These are phyloP conservation scores for Coenonympha arcania DNA, from an alignment of 2,888 invertebrate species.

Conservation along the genomic window DNA sequence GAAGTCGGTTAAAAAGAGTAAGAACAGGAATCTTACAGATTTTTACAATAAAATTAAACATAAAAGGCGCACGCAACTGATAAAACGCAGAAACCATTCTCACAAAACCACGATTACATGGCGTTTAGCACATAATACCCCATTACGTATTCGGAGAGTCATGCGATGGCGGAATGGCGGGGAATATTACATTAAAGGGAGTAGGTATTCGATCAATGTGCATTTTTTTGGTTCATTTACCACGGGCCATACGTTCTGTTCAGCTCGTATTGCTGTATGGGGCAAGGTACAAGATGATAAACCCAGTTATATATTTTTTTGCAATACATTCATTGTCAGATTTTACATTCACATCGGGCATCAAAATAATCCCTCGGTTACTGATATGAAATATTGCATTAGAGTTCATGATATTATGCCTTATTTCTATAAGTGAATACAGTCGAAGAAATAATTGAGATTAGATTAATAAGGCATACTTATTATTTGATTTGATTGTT, in stretches of 20 bases:
- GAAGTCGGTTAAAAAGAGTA: too few relatives aligned
- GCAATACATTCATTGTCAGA: too few relatives aligned
- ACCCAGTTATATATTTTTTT: too few relatives aligned
- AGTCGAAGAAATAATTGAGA: too few relatives aligned
- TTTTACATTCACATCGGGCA: too few relatives aligned
- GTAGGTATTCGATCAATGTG: slow-evolving; percentile 57
- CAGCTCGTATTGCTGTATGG: slow-evolving; percentile 23
- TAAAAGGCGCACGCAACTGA: not conserved
- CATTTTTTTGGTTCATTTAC: slow-evolving; percentile 64
- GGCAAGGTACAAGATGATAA: slow-evolving; percentile 16
- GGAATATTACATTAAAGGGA: slow-evolving; percentile 50
- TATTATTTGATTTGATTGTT: too few relatives aligned
- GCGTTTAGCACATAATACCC: slow-evolving; percentile 52
- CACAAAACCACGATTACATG: slow-evolving; percentile 40
- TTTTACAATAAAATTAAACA: not conserved
- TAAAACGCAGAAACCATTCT: slow-evolving; percentile 1
- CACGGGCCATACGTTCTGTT: slow-evolving; percentile 46
- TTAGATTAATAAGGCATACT: too few relatives aligned
- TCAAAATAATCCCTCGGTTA: too few relatives aligned
- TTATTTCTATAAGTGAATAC: too few relatives aligned
- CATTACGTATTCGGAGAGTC: slow-evolving; percentile 60
- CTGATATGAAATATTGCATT: too few relatives aligned
- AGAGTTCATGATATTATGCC: too few relatives aligned
- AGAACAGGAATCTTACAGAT: too few relatives aligned
- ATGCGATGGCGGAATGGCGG: slow-evolving; percentile 43